Evolutionary conservation across 2,888 invertebrate genomes (phyloP).

Genomic region (Sericinus montela): DNA sequence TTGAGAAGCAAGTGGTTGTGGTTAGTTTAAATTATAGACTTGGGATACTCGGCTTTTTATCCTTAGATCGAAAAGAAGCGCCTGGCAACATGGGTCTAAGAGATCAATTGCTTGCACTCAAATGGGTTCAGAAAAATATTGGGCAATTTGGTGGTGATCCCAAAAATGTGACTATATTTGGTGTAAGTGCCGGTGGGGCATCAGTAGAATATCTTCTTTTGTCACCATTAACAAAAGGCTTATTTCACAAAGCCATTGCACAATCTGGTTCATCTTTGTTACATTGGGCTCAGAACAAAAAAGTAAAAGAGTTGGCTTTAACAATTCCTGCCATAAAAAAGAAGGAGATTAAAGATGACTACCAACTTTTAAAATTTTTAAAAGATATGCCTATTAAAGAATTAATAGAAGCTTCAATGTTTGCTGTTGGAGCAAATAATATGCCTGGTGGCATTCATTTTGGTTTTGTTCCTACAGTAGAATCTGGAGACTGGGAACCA

Average conservation of each 20-base stretch:
- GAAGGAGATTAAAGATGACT: conserved; percentile 33
- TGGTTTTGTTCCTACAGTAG: conserved; percentile 70
- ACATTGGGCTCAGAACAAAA: conserved; percentile 64
- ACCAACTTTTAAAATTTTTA: conserved; percentile 48
- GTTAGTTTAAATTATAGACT: conserved; percentile 67
- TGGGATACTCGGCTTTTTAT: conserved; percentile 65
- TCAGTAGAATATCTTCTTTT: conserved; percentile 65
- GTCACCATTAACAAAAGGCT: conserved; percentile 63
- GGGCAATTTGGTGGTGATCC: conserved; percentile 67
- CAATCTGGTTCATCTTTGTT: conserved; percentile 74
- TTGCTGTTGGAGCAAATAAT: conserved; percentile 34
- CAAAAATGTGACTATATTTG: conserved; percentile 71
- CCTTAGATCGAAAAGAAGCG: conserved; percentile 57
- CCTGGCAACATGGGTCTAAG: conserved; percentile 73
- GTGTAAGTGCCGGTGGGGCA: conserved; percentile 74
- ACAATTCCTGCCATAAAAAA: conserved; percentile 47
- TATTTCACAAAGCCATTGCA: conserved; percentile 75
- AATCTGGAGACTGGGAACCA: conserved; percentile 58
- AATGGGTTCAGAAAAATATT: conserved; percentile 74
- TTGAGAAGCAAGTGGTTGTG: conserved; percentile 61
- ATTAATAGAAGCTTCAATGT: conserved; percentile 46
- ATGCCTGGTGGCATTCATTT: conserved; percentile 60
- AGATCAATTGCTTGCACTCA: conserved; percentile 74
- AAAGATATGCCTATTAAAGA: conserved; percentile 48
- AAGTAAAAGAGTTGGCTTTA: conserved; percentile 43